phyloP scores from a whole-genome alignment of 2,888 invertebrate genomes.

The Anarsia innoxiella region DNA sequence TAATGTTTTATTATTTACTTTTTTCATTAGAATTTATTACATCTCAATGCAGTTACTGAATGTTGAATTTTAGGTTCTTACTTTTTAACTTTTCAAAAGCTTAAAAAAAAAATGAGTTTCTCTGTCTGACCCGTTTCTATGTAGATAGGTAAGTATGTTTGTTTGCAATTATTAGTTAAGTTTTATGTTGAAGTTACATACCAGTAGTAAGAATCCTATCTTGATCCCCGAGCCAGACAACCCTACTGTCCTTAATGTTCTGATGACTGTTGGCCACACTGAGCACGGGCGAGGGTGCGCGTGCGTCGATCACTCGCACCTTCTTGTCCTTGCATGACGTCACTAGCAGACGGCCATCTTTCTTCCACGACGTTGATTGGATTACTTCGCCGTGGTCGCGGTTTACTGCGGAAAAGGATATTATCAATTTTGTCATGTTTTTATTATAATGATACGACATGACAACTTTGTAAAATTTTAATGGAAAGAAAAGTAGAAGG shows the following conservation, averaged over 20 bases:
- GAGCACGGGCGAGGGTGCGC: conserved; percentile 75
- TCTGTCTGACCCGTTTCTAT: too few species aligned
- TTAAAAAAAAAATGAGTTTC: too few species aligned
- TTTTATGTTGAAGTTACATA: conserved; percentile 19
- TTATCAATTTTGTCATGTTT: too few species aligned
- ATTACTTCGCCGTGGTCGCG: conserved; percentile 89
- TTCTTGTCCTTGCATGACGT: conserved; percentile 95
- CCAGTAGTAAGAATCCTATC: conserved; percentile 90
- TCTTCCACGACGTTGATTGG: conserved; percentile 93
- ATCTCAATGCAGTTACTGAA: too few species aligned
- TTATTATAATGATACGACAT: too few species aligned
- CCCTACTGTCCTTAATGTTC: conserved; percentile 92
- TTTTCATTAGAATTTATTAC: too few species aligned
- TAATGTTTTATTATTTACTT: too few species aligned
- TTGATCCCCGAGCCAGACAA: conserved; percentile 92
- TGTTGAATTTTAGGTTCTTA: too few species aligned
- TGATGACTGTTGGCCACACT: conserved; percentile 86
- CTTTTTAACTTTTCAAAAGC: too few species aligned
- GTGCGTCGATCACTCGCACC: conserved; percentile 89
- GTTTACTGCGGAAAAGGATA: conserved; percentile 55
- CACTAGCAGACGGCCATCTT: conserved; percentile 85
- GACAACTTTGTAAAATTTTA: too few species aligned
- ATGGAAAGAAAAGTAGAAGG: too few species aligned
- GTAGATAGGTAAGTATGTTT: too few species aligned
- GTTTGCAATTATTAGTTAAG: not conserved